Base-by-base conservation (phyloP, 2,797 vertebrate genomes). In the Bradypodion pumilum region DNA sequence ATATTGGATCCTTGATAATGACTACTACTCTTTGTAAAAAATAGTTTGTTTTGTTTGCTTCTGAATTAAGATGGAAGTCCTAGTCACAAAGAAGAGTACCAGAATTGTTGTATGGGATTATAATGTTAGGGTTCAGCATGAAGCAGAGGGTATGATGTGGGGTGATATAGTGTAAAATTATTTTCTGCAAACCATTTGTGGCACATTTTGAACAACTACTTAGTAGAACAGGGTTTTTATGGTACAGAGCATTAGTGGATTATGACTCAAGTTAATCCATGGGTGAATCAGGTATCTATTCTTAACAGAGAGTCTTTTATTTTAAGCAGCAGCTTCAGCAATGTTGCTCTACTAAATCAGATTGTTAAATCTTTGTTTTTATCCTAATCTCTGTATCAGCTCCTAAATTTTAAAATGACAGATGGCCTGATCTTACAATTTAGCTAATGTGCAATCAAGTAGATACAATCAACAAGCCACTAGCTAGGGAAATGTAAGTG, bases 251-350 rank as follows among this genome's bases (percentile, higher is more conserved):
- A 80, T 29, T 66, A 88, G 85, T 88, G 86, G 91, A 93, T 94
- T 93, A 94, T 72, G 68, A 78, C 81, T 2, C 74, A 89, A 82
- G 78, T 86, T 93, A 94, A 94, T 92, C 93, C 80, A 84, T 0
- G 6, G 8, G 78, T 80, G 81, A 89, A 90, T 87, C 78, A 84
- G 78, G 84, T 85, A 89, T 86, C 91, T 93, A 91, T 92, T 91
- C 92, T 93, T 89, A 92, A 81, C 62, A 27, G 56, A 6, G 35
- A 56, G 83, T 81, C 87, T 90, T 90, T 91, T 87, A 78, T 49
- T 86, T 60, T 84, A 49, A 0, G 0, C 6, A 70, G 56, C 32
- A 90, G 76, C 35, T 81, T 40, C 72, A 40, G 44, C 40, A 79
- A 37, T 60, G 85, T 73, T 87, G 16, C 40, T 83, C 56, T 66